Percentiles rank a stretch among this genome's conserved stretches.
Evolutionary conservation across 2,797 vertebrate species (phyloP).

Genomic region (Myotis myotis): DNA sequence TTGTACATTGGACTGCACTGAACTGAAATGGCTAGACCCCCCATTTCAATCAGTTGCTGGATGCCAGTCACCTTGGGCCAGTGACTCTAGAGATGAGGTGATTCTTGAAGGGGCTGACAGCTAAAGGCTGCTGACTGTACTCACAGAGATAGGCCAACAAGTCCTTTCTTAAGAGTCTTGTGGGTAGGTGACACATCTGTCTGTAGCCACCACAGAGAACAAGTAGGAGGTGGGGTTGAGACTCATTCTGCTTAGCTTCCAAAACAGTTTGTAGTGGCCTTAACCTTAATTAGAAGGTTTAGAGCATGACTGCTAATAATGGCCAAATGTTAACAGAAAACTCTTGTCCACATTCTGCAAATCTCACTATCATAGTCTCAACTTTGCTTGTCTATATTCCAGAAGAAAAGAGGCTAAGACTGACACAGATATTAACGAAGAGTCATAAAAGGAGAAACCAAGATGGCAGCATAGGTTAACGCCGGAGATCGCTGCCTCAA

Average conservation of each 20-base stretch:
- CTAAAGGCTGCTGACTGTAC: neutral
- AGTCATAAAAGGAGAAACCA: too few relatives aligned
- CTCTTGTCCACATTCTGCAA: neutral
- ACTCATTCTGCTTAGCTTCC: neutral
- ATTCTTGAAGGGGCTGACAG: neutral
- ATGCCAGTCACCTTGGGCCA: neutral
- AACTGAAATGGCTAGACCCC: neutral
- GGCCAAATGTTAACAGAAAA: neutral
- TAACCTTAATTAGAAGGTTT: neutral
- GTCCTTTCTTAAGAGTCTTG: neutral
- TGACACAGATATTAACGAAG: neutral
- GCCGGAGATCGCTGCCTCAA: too few relatives aligned
- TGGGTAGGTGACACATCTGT: neutral
- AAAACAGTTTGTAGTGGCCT: neutral
- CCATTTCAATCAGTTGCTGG: neutral
- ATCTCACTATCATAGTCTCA: neutral
- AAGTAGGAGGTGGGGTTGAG: neutral
- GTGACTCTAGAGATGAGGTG: neutral
- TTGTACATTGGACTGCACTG: neutral
- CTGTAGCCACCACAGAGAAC: neutral
- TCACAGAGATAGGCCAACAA: neutral
- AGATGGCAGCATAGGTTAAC: too few relatives aligned
- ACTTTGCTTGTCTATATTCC: neutral
- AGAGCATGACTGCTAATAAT: neutral
- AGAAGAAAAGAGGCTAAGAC: constrained; percentile 1